A percentile compares a stretch with the other conserved stretches of the same genome.
phyloP scores from a whole-genome alignment of 2,797 vertebrate species.

The Ficedula albicollis region DNA sequence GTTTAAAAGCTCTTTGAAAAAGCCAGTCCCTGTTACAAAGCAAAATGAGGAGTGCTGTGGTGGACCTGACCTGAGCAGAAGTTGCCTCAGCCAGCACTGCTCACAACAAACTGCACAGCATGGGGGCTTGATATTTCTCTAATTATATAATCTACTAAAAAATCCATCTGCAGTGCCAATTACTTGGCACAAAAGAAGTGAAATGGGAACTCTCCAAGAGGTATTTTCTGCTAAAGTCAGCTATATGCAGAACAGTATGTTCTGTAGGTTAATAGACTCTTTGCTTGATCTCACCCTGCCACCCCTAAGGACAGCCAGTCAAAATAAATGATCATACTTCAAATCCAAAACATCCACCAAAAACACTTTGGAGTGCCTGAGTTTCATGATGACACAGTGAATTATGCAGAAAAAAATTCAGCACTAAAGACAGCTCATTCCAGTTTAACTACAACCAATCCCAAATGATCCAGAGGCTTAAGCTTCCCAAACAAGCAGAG shows the following conservation, averaged over 20 bases:
- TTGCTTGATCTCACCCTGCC: slow-evolving; percentile 29
- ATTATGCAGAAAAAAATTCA: neutral
- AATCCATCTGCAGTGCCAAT: slow-evolving; percentile 25
- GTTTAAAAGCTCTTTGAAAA: slow-evolving; percentile 7
- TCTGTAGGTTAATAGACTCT: slow-evolving; percentile 53
- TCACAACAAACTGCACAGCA: slow-evolving; percentile 37
- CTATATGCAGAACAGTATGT: slow-evolving; percentile 34
- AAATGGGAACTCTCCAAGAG: slow-evolving; percentile 33
- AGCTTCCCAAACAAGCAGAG: neutral
- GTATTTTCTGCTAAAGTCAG: slow-evolving; percentile 56
- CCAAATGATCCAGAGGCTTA: neutral
- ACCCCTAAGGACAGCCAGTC: slow-evolving; percentile 38
- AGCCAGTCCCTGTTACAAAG: neutral
- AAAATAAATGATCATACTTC: slow-evolving; percentile 44
- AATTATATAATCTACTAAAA: slow-evolving; percentile 44
- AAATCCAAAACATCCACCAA: neutral
- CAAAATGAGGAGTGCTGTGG: neutral
- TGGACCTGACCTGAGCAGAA: neutral
- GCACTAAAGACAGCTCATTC: neutral
- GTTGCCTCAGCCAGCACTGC: neutral
- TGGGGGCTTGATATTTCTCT: slow-evolving; percentile 35
- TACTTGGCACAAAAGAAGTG: slow-evolving; percentile 41
- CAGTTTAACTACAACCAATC: neutral
- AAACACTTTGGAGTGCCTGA: neutral
- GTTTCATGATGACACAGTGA: slow-evolving; percentile 1